Evolutionary conservation across 2,888 invertebrate species (phyloP), one percentile per base, ranked within the genome.

Genomic region (Lysandra bellargus): DNA sequence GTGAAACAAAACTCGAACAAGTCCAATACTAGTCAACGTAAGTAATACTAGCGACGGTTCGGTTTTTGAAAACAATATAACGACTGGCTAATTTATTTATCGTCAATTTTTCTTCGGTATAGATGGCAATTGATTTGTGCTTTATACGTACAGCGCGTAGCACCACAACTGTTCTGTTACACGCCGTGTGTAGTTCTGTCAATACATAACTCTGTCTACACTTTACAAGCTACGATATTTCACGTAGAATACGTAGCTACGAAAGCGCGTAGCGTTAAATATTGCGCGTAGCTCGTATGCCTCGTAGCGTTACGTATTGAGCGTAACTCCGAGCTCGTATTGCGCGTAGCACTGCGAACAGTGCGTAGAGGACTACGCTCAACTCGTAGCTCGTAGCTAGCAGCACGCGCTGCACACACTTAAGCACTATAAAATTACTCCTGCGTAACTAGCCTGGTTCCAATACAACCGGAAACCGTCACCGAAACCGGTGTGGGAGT

Each of bases 1-100:
- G 30, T 64, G 64, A 64, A 64, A 64, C 64, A 64, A 64, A 64
- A 64, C 64, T 64, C 64, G 9, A 64, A 64, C 64, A 64, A 64
- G 64, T 64, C 64, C 64, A 64, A 64, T 64, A 64, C 64, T 30
- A 64, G 64, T 30, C 64, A 12, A 30, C 64, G 9, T 30, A 64
- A 64, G 64, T n/a, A n/a, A n/a, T n/a, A n/a, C n/a, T n/a, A n/a
- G n/a, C n/a, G n/a, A n/a, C 23, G 23, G 23, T 23, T 23, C 23
- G 23, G 23, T 23, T 23, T 23, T 23, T 23, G 23, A 23, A 23
- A 23, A 23, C 23, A 23, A 23, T 64, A 30, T 64, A 30, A 64
- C 64, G 12, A 64, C 61, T 61, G 9, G 61, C 9, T 30, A 12
- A 64, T 30, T 30, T 64, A 30, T 64, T 64, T 23, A 61, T 57